Base-by-base conservation (phyloP, 2,888 invertebrate genomes). In the Perizoma affinitatum region DNA sequence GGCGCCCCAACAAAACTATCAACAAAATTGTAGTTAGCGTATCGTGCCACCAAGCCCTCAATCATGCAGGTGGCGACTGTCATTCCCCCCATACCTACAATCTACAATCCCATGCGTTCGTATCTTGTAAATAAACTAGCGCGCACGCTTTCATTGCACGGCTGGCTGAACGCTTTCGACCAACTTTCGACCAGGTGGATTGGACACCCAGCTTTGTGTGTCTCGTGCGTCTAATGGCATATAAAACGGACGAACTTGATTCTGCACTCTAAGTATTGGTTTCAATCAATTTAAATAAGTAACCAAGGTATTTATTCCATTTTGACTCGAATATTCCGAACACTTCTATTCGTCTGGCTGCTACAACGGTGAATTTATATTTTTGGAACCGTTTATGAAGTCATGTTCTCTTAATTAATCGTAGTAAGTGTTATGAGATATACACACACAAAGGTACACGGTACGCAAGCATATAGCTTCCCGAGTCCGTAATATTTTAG, bases 111-210 rank as follows among this genome's bases (percentile, higher is more conserved):
- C 34, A 46, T 57, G 51, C 36, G 45, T 57, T 51, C 9, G 34
- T 8, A 46, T 36, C 46, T 11, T 41, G 40, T 54, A 49, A 40
- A 56, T 49, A 50, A 56, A 46, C 40, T 44, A 22, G 44, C 45
- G 42, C 43, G 36, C 61, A 47, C 38, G 51, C 57, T 56, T 51
- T 49, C 50, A 56, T 56, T 59, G 48, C 56, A 60, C 47, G 42
- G 38, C 47, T 56, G 5, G 40, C 38, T 54, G 58, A 38, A 45
- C 46, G 41, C 54, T 62, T 58, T 54, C 50, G 10, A 55, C 53
- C 38, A 63, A 22, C 22, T 22, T 22, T 22, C 22, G 47, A 33
- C 45, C 35, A 44, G 47, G 40, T 6, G 5, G 22, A 3, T 22
- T 22, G 44, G 6, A 57, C 45, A 57, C 46, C 50, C 45, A 35